A percentile compares a stretch with the other conserved stretches of the same genome.
These are phyloP conservation scores for Ramphastos sulfuratus DNA, from an alignment of 2,113 vertebrate species.

Conservation along the genomic window DNA sequence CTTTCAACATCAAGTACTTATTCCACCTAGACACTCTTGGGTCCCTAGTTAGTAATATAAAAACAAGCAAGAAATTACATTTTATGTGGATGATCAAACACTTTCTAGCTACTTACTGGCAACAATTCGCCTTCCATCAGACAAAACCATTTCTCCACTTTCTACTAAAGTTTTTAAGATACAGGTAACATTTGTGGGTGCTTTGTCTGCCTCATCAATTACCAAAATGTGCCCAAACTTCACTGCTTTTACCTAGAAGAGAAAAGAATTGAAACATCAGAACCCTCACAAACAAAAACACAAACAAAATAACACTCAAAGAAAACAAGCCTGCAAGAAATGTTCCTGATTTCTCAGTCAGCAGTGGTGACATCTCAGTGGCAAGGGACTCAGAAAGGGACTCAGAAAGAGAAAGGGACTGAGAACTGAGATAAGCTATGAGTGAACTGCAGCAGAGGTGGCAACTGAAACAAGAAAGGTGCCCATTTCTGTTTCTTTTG, in stretches of 20 bases:
- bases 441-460: background rate
- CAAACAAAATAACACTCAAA: no score
- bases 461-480: background rate
- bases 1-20: background rate
- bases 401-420: background rate
- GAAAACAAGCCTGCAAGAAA: background rate
- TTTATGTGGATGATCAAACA: background rate
- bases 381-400: background rate
- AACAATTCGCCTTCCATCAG: constrained; percentile 92
- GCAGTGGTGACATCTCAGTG: fast-evolving
- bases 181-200: constrained; percentile 97
- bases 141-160: constrained; percentile 96
- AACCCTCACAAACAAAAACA: background rate
- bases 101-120: constrained; percentile 79
- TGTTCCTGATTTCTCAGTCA: background rate
- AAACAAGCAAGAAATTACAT: background rate
- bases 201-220: constrained; percentile 97
- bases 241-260: constrained; percentile 91
- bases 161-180: constrained; percentile 97
- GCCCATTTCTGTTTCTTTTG: background rate
- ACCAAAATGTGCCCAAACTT: constrained; percentile 90
- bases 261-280: constrained; percentile 30
- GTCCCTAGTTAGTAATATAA: background rate
- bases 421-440: background rate
- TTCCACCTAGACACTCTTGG: background rate